Evolutionary conservation across 1,140 invertebrate species (phyloP), one percentile per base, ranked within the genome.

Genomic region (Papilio glaucus): DNA sequence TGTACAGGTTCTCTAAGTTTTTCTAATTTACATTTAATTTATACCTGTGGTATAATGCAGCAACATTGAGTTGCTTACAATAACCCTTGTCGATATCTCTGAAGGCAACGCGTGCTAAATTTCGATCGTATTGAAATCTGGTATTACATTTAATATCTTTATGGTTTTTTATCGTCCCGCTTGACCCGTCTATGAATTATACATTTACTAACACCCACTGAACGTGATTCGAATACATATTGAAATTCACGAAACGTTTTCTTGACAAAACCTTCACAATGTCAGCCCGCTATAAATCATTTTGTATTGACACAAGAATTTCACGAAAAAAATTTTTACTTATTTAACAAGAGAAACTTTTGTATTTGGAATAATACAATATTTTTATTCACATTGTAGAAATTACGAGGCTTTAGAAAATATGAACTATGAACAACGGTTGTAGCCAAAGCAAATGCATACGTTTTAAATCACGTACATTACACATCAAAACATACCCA

Each of bases 161-260:
- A 38, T 10, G 37, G 3, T 63, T 65, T 62, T 63, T 21, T 39
- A 38, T 65, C 9, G 21, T 21, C 10, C 15, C 33, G 15, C 62
- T 65, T 65, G 62, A 65, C 62, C 62, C 33, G n/a, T 18, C 62
- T 21, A 65, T 65, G 37, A 65, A 65, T 65, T 38, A 65, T 65
- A 65, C 62, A 65, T 65, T 65, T 65, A 39, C 60, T 39, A 39
- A 65, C 62, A 38, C 33, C 29, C 37, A 39, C 15, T 38, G 33
- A 24, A 65, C 62, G 62, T 65, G 62, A 41, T 65, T 65, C 18
- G 62, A 39, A 65, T 65, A 10, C 2, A 39, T 65, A 65, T 65
- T 65, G 37, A 65, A 41, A 57, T 57, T 62, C 13, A 62, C 24
- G 37, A 15, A 62, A 29, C 29, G 60, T 62, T 62, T 62, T 57